Evolutionary conservation across 1,140 invertebrate genomes (phyloP).

Genomic region (Portunus trituberculatus): DNA sequence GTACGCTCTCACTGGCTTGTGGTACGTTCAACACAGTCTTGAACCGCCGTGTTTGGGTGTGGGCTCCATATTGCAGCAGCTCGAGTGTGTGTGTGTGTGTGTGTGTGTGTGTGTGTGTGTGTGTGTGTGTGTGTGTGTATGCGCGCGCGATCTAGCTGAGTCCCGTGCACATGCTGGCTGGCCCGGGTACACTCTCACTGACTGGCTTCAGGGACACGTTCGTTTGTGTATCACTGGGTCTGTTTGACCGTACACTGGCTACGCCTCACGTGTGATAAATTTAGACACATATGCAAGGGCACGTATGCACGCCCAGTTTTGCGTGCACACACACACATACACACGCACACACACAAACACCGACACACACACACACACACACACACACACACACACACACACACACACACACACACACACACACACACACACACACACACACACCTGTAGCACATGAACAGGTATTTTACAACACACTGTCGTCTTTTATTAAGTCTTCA

Average conservation of each 20-base stretch:
- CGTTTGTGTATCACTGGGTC: conserved; percentile 20
- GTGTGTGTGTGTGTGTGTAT: conserved; percentile 46
- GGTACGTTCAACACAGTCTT: not conserved
- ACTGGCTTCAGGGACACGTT: not conserved
- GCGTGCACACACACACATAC: not conserved
- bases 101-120: conserved; percentile 50
- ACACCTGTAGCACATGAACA: not conserved
- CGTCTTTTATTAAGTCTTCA: too few species aligned
- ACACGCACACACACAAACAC: conserved; percentile 34
- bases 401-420: conserved; percentile 55
- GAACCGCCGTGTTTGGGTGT: conserved; percentile 42
- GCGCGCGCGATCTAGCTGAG: not conserved
- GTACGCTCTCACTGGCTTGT: not conserved
- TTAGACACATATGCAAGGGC: conserved; percentile 15
- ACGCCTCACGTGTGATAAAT: not conserved
- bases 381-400: conserved; percentile 33
- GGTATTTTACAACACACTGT: too few species aligned
- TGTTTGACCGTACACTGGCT: conserved; percentile 25
- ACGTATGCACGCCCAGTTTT: not conserved
- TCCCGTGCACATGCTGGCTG: not conserved
- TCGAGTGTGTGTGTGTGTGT: conserved; percentile 34
- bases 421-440: conserved; percentile 49
- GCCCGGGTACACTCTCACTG: not conserved
- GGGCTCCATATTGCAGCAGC: not conserved
- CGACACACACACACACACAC: conserved; percentile 36